A percentile compares a stretch with the other conserved stretches of the same genome.
Conservation (phyloP, 2,797 vertebrate species). For the Glossophaga mutica region DNA sequence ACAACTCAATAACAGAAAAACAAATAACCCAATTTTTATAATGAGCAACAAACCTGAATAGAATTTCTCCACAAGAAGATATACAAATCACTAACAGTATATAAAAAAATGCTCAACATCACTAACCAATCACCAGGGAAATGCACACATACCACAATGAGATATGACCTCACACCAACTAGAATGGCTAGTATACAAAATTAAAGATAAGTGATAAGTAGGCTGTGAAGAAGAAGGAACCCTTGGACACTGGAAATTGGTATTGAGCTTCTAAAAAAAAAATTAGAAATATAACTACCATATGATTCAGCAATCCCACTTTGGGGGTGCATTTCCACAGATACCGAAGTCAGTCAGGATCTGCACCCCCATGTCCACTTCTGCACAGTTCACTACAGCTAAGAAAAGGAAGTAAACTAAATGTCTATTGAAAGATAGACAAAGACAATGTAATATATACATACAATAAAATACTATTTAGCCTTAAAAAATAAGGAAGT, state of each 20-base stretch:
- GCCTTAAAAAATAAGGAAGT: not conserved
- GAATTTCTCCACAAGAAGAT: not conserved
- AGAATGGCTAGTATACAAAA: not conserved
- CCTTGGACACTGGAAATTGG: not conserved
- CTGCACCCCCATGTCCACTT: no score
- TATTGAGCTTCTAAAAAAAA: not conserved
- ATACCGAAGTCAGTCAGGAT: not conserved
- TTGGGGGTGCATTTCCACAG: not conserved
- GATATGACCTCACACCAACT: not conserved
- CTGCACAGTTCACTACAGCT: not conserved
- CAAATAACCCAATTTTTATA: not conserved
- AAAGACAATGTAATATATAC: not conserved
- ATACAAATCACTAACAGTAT: not conserved
- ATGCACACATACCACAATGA: not conserved
- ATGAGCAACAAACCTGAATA: not conserved
- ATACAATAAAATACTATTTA: not conserved
- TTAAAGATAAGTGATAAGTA: not conserved
- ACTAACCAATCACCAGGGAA: not conserved
- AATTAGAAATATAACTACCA: not conserved
- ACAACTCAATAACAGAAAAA: not conserved
- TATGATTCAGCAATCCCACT: not conserved
- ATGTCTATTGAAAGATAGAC: not conserved
- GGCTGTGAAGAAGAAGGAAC: not conserved
- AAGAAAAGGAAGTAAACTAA: not conserved
- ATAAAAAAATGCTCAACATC: not conserved